Evolutionary conservation across 2,113 vertebrate genomes (phyloP).

Genomic region (Oceanites oceanicus): DNA sequence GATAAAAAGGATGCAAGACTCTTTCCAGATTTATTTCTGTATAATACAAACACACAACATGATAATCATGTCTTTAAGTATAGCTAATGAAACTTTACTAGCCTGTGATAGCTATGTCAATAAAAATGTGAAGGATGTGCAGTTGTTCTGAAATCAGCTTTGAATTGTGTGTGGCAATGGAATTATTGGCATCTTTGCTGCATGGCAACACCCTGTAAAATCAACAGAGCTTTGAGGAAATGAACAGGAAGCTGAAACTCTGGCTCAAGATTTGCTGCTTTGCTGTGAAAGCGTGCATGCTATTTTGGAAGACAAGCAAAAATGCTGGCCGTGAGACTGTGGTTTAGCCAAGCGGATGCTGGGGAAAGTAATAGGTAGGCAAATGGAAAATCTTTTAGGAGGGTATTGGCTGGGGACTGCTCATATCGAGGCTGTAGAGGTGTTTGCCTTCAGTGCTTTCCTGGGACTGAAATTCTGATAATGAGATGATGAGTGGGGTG

Average conservation of each 20-base stretch:
- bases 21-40: conserved; percentile 13
- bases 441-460: not conserved
- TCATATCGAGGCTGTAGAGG: fast-evolving
- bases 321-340: fast-evolving
- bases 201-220: not conserved
- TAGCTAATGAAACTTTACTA: conserved; percentile 55
- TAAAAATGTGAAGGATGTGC: conserved; percentile 35
- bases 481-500: not conserved
- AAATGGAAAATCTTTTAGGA: not conserved
- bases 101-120: conserved; percentile 5
- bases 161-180: not conserved
- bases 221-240: not conserved
- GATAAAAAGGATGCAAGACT: not conserved
- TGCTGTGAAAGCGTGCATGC: not conserved
- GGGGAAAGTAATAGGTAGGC: not conserved
- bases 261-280: not conserved
- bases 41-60: not conserved
- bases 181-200: not conserved
- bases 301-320: not conserved
- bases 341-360: not conserved
- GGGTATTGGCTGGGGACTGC: not conserved
- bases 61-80: conserved; percentile 22
- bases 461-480: not conserved
- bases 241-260: not conserved
- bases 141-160: conserved; percentile 26